phyloP scores from a whole-genome alignment of 2,797 vertebrate species.

The Chelon auratus region DNA sequence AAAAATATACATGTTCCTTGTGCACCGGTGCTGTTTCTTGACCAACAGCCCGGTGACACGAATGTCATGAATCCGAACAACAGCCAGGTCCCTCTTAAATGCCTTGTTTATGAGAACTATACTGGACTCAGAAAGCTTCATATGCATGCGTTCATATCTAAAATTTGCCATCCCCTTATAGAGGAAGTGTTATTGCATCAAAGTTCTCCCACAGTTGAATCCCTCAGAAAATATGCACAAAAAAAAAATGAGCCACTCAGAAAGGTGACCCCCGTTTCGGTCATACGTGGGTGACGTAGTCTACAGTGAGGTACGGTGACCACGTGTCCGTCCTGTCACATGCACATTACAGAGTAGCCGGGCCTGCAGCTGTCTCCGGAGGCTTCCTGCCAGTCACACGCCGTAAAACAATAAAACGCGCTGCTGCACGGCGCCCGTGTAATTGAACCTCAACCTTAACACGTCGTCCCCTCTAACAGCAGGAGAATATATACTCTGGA shows the following conservation, averaged over 20 bases:
- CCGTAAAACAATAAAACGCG: constrained; percentile 43
- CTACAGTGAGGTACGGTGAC: not conserved
- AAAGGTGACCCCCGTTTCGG: not conserved
- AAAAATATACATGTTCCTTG: not conserved
- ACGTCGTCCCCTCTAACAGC: constrained; percentile 25
- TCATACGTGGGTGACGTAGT: not conserved
- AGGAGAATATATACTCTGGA: constrained; percentile 13
- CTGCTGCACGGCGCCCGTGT: constrained; percentile 1
- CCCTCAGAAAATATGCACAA: not conserved
- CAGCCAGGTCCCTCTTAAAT: not conserved
- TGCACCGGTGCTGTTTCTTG: not conserved
- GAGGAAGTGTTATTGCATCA: constrained; percentile 14
- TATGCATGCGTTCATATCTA: no score
- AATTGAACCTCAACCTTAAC: constrained; percentile 35
- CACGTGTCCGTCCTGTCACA: constrained; percentile 22
- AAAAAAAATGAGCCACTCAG: not conserved
- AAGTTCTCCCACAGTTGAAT: no score
- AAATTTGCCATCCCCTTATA: no score
- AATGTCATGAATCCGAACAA: constrained; percentile 32
- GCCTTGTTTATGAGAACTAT: not conserved
- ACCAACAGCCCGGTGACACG: not conserved
- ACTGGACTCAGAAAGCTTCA: no score
- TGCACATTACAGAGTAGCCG: constrained; percentile 43
- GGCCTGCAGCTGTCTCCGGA: constrained; percentile 60
- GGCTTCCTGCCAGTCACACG: constrained; percentile 46